Evolutionary conservation across 2,113 vertebrate genomes (phyloP), one percentile per base, ranked within the genome.

Genomic region (Paramisgurnus dabryanus): DNA sequence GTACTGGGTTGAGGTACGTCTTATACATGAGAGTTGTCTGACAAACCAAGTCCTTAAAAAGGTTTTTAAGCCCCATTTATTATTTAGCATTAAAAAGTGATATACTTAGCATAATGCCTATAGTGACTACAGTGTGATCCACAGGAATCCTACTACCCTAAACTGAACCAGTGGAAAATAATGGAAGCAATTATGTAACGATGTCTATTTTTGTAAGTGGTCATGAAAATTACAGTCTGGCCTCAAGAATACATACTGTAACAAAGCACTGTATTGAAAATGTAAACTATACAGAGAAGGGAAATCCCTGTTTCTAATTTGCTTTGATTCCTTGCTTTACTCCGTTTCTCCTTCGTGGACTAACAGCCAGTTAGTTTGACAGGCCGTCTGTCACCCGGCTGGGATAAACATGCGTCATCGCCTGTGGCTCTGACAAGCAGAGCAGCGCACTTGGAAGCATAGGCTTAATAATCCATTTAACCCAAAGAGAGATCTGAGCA

Each of bases 381-480:
- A 34, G 74, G 17, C 10, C 10, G 47, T 66, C 47, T 55, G 63
- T 76, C 61, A 65, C 45, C n/a, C 10, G 45, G n/a, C 40, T 53
- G 75, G 75, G 75, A 77, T 77, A 77, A 77, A 77, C 75, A 77
- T 77, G 63, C 61, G 61, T 77, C 75, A 77, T 66, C 27, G 27
- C 61, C 63, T 9, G 2, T 40, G 75, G 63, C 61, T 77, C 65
- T 77, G 61, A 66, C 45, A 66, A 65, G 75, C 63, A 77, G 63
- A 41, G 61, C 75, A 66, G 63, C 40, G 10, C 47, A 77, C 47
- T 77, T 77, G 63, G 60, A 73, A 17, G 57, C 47, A 47, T 41
- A 40, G 77, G 53, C 76, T 69, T 72, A 64, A 58, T 86, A 82
- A 86, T 81, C 82, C 82, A 76, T 74, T 74, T 83, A 65, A 75